phyloP scores from a whole-genome alignment of 2,113 vertebrate genomes.

The Blennius ocellaris region DNA sequence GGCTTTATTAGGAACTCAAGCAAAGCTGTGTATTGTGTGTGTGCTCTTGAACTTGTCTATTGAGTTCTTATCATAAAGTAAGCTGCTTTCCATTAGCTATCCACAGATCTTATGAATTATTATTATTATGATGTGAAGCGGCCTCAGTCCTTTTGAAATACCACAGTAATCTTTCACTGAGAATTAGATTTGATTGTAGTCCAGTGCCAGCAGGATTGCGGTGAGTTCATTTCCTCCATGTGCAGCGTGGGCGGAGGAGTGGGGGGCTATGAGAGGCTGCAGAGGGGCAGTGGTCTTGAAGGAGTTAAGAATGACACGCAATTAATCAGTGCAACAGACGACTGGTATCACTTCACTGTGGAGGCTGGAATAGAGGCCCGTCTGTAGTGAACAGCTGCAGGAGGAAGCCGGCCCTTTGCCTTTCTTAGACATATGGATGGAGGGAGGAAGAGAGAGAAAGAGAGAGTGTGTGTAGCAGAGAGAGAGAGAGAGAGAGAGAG shows the following conservation, averaged over 20 bases:
- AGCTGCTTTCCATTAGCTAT: conserved; percentile 24
- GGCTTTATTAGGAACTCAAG: too few species aligned
- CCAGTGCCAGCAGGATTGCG: conserved; percentile 83
- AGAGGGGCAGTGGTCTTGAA: conserved; percentile 79
- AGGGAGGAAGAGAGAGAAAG: conserved; percentile 34
- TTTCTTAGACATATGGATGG: conserved; percentile 76
- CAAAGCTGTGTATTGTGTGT: too few species aligned
- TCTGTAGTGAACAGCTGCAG: conserved; percentile 83
- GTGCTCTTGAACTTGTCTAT: too few species aligned
- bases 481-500: conserved; percentile 19
- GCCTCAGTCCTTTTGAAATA: conserved; percentile 36
- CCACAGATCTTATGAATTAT: conserved; percentile 32
- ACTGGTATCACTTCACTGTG: conserved; percentile 84
- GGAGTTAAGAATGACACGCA: conserved; percentile 85
- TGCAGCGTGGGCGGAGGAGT: conserved; percentile 71
- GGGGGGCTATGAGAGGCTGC: background rate
- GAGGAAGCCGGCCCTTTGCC: conserved; percentile 65
- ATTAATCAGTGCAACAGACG: conserved; percentile 84
- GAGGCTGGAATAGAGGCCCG: conserved; percentile 80
- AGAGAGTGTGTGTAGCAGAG: background rate
- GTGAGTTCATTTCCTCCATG: conserved; percentile 87
- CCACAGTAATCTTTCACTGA: conserved; percentile 81
- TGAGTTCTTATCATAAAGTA: conserved; percentile 5
- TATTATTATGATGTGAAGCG: conserved; percentile 38
- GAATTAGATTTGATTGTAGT: conserved; percentile 79